phyloP scores from a whole-genome alignment of 1,140 invertebrate genomes.

The Branchinecta lynchi region DNA sequence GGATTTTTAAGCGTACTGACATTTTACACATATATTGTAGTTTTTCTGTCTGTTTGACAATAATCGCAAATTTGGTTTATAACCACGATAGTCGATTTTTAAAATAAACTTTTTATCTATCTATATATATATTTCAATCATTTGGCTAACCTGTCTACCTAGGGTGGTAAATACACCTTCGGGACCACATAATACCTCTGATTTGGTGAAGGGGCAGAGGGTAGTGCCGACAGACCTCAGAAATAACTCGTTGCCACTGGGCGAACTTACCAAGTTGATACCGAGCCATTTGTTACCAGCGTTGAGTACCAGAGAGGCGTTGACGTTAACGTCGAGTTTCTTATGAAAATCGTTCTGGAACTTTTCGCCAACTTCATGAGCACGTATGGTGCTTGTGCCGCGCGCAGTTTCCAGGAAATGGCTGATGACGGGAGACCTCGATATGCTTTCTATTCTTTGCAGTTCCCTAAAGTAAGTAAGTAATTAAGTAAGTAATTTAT shows the following conservation, averaged over 20 bases:
- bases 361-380: slow-evolving; percentile 25
- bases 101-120: no score
- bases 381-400: slow-evolving; percentile 50
- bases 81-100: no score
- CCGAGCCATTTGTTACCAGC: slow-evolving; percentile 66
- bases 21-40: no score
- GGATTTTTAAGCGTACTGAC: no score
- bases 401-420: slow-evolving; percentile 52
- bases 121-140: no score
- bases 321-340: slow-evolving; percentile 52
- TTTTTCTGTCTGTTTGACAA: no score
- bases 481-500: no score
- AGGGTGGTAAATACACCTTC: no score
- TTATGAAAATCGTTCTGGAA: slow-evolving; percentile 47
- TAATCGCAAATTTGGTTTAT: no score
- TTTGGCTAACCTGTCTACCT: no score
- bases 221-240: no score
- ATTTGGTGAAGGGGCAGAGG: background rate
- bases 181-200: no score
- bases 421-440: slow-evolving; percentile 52
- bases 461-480: slow-evolving; percentile 40
- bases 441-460: slow-evolving; percentile 43
- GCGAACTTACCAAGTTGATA: slow-evolving; percentile 47
- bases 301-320: slow-evolving; percentile 57
- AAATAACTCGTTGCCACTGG: background rate